These are phyloP conservation scores for Phenganax marumi DNA, from an alignment of 92 coral and sea anemone genomes.

Conservation along the genomic window DNA sequence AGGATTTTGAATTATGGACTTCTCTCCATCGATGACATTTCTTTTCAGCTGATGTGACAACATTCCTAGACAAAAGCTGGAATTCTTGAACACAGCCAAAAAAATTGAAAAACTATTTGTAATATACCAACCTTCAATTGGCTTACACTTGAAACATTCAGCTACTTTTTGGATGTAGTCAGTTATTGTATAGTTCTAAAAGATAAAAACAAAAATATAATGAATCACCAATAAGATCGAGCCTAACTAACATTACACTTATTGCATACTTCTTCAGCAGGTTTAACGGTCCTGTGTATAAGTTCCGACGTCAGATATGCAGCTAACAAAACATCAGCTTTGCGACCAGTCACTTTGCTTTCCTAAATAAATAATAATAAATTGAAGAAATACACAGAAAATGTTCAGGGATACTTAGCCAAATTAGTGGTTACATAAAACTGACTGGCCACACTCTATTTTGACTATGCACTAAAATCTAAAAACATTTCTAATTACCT, in stretches of 20 bases:
- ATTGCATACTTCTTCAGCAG: conserved; percentile 75
- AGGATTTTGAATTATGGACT: conserved; percentile 90
- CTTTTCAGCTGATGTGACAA: conserved; percentile 85
- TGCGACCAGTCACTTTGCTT: conserved; percentile 84
- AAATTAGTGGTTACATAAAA: no score
- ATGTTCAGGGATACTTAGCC: no score
- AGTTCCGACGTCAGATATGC: conserved; percentile 90
- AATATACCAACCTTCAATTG: conserved; percentile 82
- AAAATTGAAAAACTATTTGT: not conserved
- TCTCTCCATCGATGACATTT: conserved; percentile 91
- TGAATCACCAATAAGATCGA: not conserved
- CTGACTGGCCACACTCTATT: no score
- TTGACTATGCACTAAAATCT: not conserved
- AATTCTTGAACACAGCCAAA: not conserved
- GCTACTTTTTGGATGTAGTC: conserved; percentile 87
- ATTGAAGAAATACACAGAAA: not conserved
- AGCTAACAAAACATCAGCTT: conserved; percentile 93
- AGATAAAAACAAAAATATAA: not conserved
- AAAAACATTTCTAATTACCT: conserved; percentile 50
- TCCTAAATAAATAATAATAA: conserved; percentile 59
- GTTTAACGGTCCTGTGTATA: conserved; percentile 82
- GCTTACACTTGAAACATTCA: conserved; percentile 82
- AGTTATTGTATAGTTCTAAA: conserved; percentile 80
- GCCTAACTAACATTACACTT: not conserved
- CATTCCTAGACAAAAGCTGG: conserved; percentile 66